phyloP scores from a whole-genome alignment of 30 jellyfish, hydroid and myxozoan genomes.

The Turritopsis rubra region DNA sequence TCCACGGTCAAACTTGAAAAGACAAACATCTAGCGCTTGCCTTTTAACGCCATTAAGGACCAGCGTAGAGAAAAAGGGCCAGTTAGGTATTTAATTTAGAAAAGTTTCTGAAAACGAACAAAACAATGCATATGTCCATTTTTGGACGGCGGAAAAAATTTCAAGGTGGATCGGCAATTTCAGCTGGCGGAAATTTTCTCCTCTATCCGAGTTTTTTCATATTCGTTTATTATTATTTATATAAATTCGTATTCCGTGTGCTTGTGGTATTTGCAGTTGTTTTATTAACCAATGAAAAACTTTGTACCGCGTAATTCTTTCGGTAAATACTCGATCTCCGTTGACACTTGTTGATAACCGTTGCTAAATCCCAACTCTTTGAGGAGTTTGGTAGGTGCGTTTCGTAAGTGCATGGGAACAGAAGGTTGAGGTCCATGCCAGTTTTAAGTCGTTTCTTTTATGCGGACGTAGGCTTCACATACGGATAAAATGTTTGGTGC shows the following conservation, averaged over 20 bases:
- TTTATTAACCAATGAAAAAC: background rate
- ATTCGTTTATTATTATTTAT: no score
- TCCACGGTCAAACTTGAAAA: no score
- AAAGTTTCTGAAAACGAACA: no score
- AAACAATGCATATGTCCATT: no score
- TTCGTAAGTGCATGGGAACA: slow-evolving; percentile 77
- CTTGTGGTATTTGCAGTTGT: background rate
- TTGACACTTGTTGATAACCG: slow-evolving; percentile 64
- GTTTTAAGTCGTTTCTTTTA: slow-evolving; percentile 29
- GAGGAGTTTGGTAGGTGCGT: slow-evolving; percentile 79
- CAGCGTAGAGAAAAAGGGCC: no score
- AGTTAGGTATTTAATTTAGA: no score
- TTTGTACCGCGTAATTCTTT: background rate
- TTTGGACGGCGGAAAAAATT: no score
- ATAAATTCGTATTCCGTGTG: background rate
- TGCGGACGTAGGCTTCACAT: slow-evolving; percentile 59
- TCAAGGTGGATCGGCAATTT: no score
- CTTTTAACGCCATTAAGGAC: no score
- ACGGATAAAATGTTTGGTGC: slow-evolving; percentile 78
- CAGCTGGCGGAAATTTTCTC: no score
- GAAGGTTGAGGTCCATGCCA: slow-evolving; percentile 76
- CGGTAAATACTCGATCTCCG: background rate
- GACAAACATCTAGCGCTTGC: no score
- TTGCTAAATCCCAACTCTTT: slow-evolving; percentile 55
- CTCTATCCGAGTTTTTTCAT: no score